phyloP scores from a whole-genome alignment of 2,888 invertebrate species.

The Amaurobius ferox region DNA sequence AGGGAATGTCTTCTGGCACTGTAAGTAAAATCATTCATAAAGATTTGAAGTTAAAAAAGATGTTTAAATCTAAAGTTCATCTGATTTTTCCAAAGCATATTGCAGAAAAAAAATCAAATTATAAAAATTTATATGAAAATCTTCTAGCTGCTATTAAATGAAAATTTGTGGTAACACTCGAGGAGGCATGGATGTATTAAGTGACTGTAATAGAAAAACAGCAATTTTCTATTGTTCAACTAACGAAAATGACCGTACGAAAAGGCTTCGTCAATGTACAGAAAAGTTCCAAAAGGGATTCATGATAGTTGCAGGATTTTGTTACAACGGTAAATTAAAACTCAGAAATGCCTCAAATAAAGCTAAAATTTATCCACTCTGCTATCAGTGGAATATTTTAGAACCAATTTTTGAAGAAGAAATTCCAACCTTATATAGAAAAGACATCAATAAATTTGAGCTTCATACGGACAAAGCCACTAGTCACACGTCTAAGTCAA shows the following conservation, averaged over 20 bases:
- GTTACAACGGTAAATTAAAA: neutral
- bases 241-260: neutral
- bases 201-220: neutral
- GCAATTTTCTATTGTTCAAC: neutral
- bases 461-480: slow-evolving; percentile 2
- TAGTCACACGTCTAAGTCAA: slow-evolving; percentile 24
- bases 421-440: slow-evolving; percentile 4
- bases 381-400: slow-evolving; percentile 4
- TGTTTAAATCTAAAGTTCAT: slow-evolving; percentile 10
- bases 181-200: neutral
- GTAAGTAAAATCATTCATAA: slow-evolving; percentile 14
- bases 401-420: slow-evolving; percentile 7
- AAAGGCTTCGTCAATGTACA: neutral
- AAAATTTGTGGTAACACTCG: neutral
- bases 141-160: neutral
- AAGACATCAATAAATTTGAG: slow-evolving; percentile 1
- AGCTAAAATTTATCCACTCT: slow-evolving; percentile 14
- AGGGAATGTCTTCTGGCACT: neutral
- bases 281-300: slow-evolving; percentile 1
- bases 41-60: slow-evolving; percentile 3
- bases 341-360: neutral
- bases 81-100: slow-evolving; percentile 4
- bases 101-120: slow-evolving; percentile 12
- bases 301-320: neutral
- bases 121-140: slow-evolving; percentile 21